A percentile compares a stretch with the other conserved stretches of the same genome.
Conservation (phyloP, 2,797 vertebrate genomes). For the Salmo trutta region DNA sequence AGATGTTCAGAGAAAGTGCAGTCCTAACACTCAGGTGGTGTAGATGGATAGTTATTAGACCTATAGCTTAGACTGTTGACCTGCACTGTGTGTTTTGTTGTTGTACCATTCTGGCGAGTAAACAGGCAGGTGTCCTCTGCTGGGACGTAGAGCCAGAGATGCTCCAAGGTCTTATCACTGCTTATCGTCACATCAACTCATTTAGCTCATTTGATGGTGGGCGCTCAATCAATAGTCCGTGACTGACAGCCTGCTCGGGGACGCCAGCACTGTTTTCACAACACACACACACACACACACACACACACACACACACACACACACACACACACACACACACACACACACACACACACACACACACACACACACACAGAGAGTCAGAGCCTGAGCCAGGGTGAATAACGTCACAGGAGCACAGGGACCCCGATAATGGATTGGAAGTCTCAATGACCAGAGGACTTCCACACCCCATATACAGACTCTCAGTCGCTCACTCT, state of each 20-base stretch:
- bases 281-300: conserved; percentile 9
- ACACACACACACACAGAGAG: conserved; percentile 8
- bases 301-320: too few relatives aligned
- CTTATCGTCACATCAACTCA: conserved; percentile 48
- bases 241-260: not conserved
- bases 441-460: conserved; percentile 32
- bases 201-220: conserved; percentile 48
- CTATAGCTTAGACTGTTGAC: not conserved
- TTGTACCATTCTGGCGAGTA: not conserved
- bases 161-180: conserved; percentile 42
- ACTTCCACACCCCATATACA: conserved; percentile 15
- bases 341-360: too few relatives aligned
- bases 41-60: not conserved
- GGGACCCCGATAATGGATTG: not conserved
- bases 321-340: too few relatives aligned
- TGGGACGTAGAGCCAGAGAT: conserved; percentile 24
- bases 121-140: conserved; percentile 17
- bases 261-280: not conserved
- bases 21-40: not conserved
- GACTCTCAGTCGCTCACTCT: conserved; percentile 18
- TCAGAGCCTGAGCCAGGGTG: not conserved
- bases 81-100: not conserved
- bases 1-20: not conserved
- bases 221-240: conserved; percentile 28
- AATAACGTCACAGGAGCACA: not conserved